These are phyloP conservation scores for Mercenaria mercenaria DNA, from an alignment of 1,140 invertebrate species.

Conservation along the genomic window DNA sequence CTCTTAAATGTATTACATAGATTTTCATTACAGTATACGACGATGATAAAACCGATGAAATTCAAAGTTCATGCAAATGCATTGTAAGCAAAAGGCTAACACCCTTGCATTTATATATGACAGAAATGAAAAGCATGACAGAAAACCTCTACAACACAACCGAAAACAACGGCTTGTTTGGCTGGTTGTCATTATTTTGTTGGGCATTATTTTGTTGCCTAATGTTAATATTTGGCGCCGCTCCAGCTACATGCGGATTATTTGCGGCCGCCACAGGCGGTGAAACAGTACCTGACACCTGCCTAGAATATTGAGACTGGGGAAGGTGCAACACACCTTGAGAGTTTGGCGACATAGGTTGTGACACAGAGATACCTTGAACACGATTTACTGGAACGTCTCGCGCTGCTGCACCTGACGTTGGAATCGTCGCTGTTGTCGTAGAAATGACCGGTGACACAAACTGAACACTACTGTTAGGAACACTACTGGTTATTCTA, in stretches of 20 bases:
- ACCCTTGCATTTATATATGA: too few relatives aligned
- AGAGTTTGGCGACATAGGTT: background rate
- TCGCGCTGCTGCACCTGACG: background rate
- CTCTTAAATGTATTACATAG: too few relatives aligned
- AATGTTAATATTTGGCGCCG: background rate
- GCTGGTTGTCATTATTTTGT: background rate
- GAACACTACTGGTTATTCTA: background rate
- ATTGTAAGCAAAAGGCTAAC: too few relatives aligned
- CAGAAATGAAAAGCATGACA: too few relatives aligned
- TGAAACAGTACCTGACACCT: background rate
- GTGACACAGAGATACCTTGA: background rate
- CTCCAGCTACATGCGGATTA: background rate
- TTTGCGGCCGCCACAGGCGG: background rate
- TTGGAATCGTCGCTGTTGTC: background rate
- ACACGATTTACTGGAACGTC: background rate
- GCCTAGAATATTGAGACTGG: conserved; percentile 44
- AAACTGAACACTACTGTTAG: background rate
- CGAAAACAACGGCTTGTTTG: conserved; percentile 23
- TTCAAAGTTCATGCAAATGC: too few relatives aligned
- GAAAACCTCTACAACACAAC: conserved; percentile 24
- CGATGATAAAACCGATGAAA: too few relatives aligned
- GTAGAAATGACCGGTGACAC: background rate
- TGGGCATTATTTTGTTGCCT: background rate
- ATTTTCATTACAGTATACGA: too few relatives aligned
- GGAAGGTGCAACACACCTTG: conserved; percentile 45